Evolutionary conservation across 2,888 invertebrate genomes (phyloP).

Genomic region (Dicycla oo): DNA sequence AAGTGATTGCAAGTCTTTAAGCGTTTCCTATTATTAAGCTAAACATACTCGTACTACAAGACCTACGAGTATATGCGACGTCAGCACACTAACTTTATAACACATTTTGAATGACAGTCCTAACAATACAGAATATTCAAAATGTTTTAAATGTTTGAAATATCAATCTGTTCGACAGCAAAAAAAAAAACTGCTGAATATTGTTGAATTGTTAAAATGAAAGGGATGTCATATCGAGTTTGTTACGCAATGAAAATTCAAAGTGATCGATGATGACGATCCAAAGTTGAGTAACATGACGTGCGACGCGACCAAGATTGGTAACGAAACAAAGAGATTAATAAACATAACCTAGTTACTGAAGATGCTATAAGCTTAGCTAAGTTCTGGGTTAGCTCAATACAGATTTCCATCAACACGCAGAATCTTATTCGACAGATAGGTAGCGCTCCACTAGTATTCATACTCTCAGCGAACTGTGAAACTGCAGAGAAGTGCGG

Average conservation of each 20-base stretch:
- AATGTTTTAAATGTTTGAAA: not conserved
- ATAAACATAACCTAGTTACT: not conserved
- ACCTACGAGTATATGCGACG: no score
- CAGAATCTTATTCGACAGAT: not conserved
- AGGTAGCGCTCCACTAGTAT: slow-evolving; percentile 9
- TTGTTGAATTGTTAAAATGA: not conserved
- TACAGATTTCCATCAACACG: not conserved
- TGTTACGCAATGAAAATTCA: no score
- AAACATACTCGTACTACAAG: no score
- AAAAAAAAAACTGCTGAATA: not conserved
- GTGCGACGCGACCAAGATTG: not conserved
- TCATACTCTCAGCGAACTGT: slow-evolving; percentile 17
- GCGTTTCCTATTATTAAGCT: no score
- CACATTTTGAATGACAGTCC: no score
- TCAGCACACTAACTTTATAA: no score
- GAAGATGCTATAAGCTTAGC: not conserved
- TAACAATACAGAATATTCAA: not conserved
- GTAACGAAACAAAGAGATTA: not conserved
- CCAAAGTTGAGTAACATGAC: no score
- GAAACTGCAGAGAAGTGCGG: slow-evolving; percentile 33
- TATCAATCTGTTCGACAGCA: not conserved
- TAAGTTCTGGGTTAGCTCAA: not conserved
- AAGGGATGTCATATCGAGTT: not conserved
- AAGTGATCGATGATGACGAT: no score
- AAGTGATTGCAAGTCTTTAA: no score